Percentiles rank a stretch among this genome's conserved stretches.
phyloP scores from a whole-genome alignment of 2,113 vertebrate genomes.

The Ariopsis seemanni region DNA sequence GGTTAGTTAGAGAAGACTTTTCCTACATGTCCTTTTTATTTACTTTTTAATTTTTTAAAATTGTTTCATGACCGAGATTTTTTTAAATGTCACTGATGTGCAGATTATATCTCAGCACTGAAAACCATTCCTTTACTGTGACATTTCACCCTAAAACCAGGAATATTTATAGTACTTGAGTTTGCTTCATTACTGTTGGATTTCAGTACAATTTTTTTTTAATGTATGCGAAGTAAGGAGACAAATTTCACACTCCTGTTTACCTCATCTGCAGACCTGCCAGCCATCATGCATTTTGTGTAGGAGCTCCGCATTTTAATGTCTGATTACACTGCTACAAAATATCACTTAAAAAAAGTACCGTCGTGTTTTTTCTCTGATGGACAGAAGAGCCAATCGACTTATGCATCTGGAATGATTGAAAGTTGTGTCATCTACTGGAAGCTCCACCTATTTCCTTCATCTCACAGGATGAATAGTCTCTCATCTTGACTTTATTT shows the following conservation, averaged over 20 bases:
- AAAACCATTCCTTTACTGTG: conserved; percentile 1
- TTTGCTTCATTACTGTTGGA: neutral
- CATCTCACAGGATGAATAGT: neutral
- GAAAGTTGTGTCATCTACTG: neutral
- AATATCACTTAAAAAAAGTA: neutral
- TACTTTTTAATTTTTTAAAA: neutral
- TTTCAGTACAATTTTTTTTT: neutral
- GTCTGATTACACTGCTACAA: neutral
- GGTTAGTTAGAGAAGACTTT: conserved; percentile 80
- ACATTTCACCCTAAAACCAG: neutral
- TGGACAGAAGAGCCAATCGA: neutral
- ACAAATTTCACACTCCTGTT: neutral
- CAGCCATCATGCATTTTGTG: neutral
- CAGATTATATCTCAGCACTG: neutral
- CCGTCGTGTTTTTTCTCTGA: neutral
- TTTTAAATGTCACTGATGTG: neutral
- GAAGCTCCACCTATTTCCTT: neutral
- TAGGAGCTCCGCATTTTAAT: neutral
- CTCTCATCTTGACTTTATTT: neutral
- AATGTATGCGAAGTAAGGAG: neutral
- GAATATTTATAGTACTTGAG: neutral
- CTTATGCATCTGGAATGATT: neutral
- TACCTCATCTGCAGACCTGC: conserved; percentile 42
- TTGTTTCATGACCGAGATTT: neutral
- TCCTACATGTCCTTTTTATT: conserved; percentile 51